Conservation (phyloP, 92 coral and sea anemone genomes). For the Palythoa heliodiscus region DNA sequence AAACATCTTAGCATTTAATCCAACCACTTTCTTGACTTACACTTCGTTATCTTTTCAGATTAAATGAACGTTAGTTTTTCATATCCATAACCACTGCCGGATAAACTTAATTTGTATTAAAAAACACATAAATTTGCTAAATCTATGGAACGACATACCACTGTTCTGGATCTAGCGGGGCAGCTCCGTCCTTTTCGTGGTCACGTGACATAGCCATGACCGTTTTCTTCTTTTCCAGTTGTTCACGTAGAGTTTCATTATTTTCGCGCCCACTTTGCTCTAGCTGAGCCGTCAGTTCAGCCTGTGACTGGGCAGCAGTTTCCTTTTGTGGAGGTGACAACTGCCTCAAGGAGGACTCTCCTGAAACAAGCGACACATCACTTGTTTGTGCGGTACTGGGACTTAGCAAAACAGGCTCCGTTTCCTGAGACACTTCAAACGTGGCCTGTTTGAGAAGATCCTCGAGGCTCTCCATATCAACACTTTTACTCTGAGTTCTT, state of each 20-base stretch:
- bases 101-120: too few species aligned
- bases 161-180: constrained; percentile 74
- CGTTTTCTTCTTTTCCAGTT: constrained; percentile 61
- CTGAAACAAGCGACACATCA: constrained; percentile 54
- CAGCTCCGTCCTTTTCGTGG: constrained; percentile 31
- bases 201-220: constrained; percentile 63
- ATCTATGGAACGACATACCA: constrained; percentile 55
- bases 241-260: constrained; percentile 67
- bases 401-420: constrained; percentile 56
- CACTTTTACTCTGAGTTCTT: constrained; percentile 39
- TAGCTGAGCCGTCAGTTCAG: neutral
- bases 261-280: constrained; percentile 30
- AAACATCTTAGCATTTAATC: too few species aligned
- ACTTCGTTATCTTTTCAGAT: too few species aligned
- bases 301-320: constrained; percentile 45
- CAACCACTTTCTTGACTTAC: too few species aligned
- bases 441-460: constrained; percentile 64
- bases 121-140: too few species aligned
- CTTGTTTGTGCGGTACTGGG: constrained; percentile 53
- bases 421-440: constrained; percentile 59
- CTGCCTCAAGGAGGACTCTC: constrained; percentile 54
- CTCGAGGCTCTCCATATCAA: constrained; percentile 65
- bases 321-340: constrained; percentile 78
- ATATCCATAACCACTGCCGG: too few species aligned
- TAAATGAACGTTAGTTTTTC: too few species aligned